Conservation (phyloP, 2,797 vertebrate species). For the Pseudochaenichthys georgianus region DNA sequence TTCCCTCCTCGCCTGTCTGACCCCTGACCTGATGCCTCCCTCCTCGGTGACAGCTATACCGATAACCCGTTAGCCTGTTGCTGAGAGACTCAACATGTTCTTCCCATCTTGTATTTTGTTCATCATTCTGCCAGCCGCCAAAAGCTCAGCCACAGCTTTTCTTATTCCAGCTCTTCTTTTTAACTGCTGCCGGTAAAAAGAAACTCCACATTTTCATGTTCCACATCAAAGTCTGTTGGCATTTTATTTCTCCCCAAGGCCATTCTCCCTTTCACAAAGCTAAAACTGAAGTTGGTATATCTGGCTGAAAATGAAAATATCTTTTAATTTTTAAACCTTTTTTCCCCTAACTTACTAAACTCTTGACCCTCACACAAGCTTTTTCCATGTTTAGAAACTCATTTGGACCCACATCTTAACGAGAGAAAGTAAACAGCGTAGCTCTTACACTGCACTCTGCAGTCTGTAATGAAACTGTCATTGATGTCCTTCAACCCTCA, state of each 20-base stretch:
- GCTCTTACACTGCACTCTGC: conserved; percentile 23
- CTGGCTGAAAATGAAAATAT: conserved; percentile 19
- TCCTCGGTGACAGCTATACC: conserved; percentile 9
- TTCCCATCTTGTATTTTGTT: conserved; percentile 6
- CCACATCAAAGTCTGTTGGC: conserved; percentile 53
- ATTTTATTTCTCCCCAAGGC: conserved; percentile 48
- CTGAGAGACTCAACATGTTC: conserved; percentile 18
- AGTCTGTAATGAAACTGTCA: conserved; percentile 58
- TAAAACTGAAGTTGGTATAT: conserved; percentile 15
- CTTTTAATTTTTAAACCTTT: conserved; percentile 23
- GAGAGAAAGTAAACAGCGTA: conserved; percentile 18
- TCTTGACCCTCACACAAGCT: neutral
- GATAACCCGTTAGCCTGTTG: conserved; percentile 35
- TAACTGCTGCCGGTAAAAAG: conserved; percentile 36
- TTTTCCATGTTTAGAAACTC: conserved; percentile 13
- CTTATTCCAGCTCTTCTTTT: conserved; percentile 13
- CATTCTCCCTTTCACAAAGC: conserved; percentile 31
- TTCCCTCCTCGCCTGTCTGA: conserved; percentile 18
- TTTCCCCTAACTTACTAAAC: neutral
- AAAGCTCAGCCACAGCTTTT: conserved; percentile 29
- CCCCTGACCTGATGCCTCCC: conserved; percentile 22
- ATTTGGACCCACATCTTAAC: conserved; percentile 15
- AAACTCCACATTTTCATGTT: conserved; percentile 43
- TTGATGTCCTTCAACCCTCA: conserved; percentile 58
- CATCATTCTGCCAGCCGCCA: conserved; percentile 11